Base-by-base conservation (phyloP, 37 sponge, comb jelly and placozoan genomes). In the Diacarnus erythraeanus region DNA sequence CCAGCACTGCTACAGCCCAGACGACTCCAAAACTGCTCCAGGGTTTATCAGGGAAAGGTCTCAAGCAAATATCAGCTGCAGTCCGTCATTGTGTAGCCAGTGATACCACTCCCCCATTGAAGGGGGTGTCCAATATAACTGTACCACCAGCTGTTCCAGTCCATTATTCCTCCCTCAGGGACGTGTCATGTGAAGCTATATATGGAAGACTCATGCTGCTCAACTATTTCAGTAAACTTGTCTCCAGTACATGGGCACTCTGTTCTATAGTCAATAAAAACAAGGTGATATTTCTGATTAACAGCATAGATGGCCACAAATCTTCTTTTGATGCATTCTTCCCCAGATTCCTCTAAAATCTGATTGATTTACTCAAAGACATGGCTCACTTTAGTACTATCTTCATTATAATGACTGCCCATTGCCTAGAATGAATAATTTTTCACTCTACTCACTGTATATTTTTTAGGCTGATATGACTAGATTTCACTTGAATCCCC, bases 11-110 rank as follows among this genome's bases (percentile, higher is more conserved):
- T 27, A 60, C 59, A 25, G 26, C 40, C 18, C 80, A 88, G 57
- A 47, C 41, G 26, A 61, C 74, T 27, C 92, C 93, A 27, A 81
- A 85, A 42, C 63, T 80, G 1, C 57, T 94, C 23, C 71, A 56
- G 15, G 22, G 63, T 33, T 86, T 94, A 21, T 76, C 59, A 64
- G 84, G 71, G 38, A 78, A 87, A 38, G 75, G 76, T 0, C 56
- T 94, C 51, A 76, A 71, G 41, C 95, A 89, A 72, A 84, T 94
- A 21, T 84, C 92, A 56, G 92, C 95, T 29, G 92, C 90, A 44
- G 68, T 69, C 23, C 39, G 81, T 5, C 95, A 94, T 76, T 69
- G 61, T 2, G 72, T 74, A 36, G 84, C 88, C 59, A 57, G 83
- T 38, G 70, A 86, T 59, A 72, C 77, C 34, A n/a, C 89, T 10